phyloP scores from a whole-genome alignment of 2,797 vertebrate species.

The Tympanoctomys barrerae region DNA sequence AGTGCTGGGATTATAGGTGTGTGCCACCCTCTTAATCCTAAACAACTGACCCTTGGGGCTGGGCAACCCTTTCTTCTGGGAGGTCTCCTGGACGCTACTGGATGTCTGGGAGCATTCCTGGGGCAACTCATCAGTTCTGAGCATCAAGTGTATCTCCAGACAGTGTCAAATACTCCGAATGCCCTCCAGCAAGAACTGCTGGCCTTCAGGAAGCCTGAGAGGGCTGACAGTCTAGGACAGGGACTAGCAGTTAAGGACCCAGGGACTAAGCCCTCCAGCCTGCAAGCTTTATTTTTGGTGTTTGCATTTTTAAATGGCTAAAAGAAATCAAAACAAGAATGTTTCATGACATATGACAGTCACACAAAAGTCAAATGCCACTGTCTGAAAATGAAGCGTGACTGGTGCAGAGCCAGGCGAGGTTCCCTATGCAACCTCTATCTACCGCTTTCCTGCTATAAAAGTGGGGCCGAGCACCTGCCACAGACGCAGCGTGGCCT shows the following conservation, averaged over 20 bases:
- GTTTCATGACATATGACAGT: not conserved
- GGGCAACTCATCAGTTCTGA: not conserved
- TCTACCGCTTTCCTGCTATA: not conserved
- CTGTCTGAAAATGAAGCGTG: not conserved
- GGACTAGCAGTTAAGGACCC: not conserved
- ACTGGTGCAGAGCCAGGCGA: not conserved
- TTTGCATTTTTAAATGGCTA: not conserved
- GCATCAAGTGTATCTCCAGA: not conserved
- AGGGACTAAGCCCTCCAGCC: not conserved
- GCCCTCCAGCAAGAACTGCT: not conserved
- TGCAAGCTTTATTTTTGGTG: not conserved
- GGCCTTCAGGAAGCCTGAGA: not conserved
- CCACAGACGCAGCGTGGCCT: not conserved
- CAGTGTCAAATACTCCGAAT: not conserved
- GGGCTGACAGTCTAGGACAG: not conserved
- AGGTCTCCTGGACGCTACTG: not conserved
- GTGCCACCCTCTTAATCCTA: not conserved
- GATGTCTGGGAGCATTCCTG: not conserved
- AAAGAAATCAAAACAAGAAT: not conserved
- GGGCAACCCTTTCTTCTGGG: not conserved
- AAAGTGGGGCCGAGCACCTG: not conserved
- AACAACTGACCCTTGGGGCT: too few relatives aligned
- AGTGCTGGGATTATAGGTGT: not conserved
- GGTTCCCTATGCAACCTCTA: not conserved
- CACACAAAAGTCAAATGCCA: not conserved